phyloP scores from a whole-genome alignment of 2,113 vertebrate genomes.

The Colistium nudipinnis region DNA sequence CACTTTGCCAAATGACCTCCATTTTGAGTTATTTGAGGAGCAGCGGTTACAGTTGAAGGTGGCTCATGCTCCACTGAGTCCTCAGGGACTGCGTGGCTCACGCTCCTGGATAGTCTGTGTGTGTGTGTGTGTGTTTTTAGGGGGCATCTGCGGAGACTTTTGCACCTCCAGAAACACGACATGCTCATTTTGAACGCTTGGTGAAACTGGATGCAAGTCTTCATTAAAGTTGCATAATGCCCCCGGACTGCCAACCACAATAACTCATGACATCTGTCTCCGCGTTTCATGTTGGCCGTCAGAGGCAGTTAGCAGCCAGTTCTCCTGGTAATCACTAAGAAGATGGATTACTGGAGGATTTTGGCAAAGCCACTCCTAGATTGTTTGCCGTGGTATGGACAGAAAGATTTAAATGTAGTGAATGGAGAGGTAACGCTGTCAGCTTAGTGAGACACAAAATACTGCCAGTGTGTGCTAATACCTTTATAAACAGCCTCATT shows the following conservation, averaged over 20 bases:
- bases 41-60: constrained; percentile 53
- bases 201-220: constrained; percentile 66
- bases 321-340: constrained; percentile 54
- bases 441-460: constrained; percentile 30
- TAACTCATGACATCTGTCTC: constrained; percentile 76
- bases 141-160: constrained; percentile 19
- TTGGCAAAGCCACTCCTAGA: constrained; percentile 58
- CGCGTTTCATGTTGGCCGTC: constrained; percentile 68
- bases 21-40: constrained; percentile 70
- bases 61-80: constrained; percentile 55
- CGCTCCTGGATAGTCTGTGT: constrained; percentile 24
- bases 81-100: constrained; percentile 46
- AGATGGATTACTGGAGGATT: constrained; percentile 65
- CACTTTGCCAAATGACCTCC: constrained; percentile 60
- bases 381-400: constrained; percentile 56
- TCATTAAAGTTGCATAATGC: constrained; percentile 78
- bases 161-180: background rate
- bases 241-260: constrained; percentile 66
- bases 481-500: constrained; percentile 18
- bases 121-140: no score
- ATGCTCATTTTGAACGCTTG: constrained; percentile 41
- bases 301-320: constrained; percentile 61
- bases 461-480: constrained; percentile 5
- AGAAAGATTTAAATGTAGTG: constrained; percentile 48
- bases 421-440: constrained; percentile 54